Evolutionary conservation across 2,797 vertebrate species (phyloP), one percentile per base, ranked within the genome.

Genomic region (Eptatretus atami): DNA sequence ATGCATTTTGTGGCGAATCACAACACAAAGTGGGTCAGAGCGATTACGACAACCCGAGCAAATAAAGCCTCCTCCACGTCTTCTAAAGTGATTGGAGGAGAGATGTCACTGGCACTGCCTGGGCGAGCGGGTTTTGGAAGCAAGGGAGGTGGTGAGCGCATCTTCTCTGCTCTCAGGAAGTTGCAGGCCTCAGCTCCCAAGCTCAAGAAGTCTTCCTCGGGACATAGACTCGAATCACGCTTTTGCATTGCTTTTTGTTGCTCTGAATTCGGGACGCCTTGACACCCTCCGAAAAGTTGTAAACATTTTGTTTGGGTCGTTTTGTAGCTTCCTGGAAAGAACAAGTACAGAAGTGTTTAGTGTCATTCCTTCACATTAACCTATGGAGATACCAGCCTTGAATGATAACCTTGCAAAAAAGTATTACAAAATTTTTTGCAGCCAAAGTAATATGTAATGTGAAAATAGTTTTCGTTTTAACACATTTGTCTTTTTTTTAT

Each of bases 111-210:
- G 31, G 31, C 25, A 25, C 57, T 61, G 57, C 57, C 57, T n/a
- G n/a, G n/a, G n/a, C n/a, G 25, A n/a, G 77, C 68, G 57, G 92
- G 92, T 66, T 99, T 99, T 15, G 90, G 88, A 68, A 68, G 90
- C 90, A 52, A 96, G 44, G 90, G 90, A 64, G 92, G 92, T 66
- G 92, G 90, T 63, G 74, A 78, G 75, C 96, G 96, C 64, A 80
- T 78, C 70, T 90, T 92, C 25, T 24, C 57, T 64, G 77, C 71
- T 67, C 92, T 90, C 73, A 98, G 81, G 70, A 99, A 99, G 73
- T 99, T 99, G 69, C 88, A 99, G 68, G 92, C 92, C 76, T 99
- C 92, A 54, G 92, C 92, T 53, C 92, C 92, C 65, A 99, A 75
- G 66, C 90, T 99, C 68, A 99, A 83, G 76, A 93, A 94, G 77